These are phyloP conservation scores for Poecilia gillii DNA, from an alignment of 2,797 vertebrate species.

Conservation along the genomic window DNA sequence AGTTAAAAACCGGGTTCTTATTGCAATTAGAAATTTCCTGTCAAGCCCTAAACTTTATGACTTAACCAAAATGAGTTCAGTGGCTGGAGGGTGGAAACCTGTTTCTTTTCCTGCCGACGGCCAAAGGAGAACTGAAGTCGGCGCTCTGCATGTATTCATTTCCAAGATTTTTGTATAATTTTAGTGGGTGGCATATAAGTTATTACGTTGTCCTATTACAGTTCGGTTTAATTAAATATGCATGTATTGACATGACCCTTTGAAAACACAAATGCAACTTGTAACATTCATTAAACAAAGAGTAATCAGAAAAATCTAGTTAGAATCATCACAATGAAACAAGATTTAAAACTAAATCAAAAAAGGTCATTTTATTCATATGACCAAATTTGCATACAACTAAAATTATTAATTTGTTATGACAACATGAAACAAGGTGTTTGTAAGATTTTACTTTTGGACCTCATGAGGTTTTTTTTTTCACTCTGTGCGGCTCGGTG, in stretches of 20 bases:
- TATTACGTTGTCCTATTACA: background rate
- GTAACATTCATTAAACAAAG: background rate
- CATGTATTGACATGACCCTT: background rate
- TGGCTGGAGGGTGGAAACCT: constrained; percentile 12
- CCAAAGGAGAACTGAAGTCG: constrained; percentile 22
- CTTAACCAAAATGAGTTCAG: constrained; percentile 55
- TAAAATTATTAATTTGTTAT: background rate
- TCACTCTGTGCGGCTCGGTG: too few species aligned
- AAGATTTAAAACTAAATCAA: background rate
- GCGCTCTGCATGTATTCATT: constrained; percentile 17
- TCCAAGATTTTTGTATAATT: constrained; percentile 9
- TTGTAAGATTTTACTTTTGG: background rate
- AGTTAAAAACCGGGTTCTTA: constrained; percentile 68
- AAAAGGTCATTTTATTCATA: background rate
- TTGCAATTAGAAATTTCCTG: constrained; percentile 62
- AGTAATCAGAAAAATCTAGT: background rate
- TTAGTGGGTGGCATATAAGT: background rate
- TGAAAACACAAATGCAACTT: background rate
- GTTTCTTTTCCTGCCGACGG: constrained; percentile 3
- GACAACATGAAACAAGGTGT: background rate
- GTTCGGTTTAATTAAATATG: background rate
- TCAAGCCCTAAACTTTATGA: constrained; percentile 60
- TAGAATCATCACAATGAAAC: background rate
- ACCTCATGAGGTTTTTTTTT: too few species aligned
- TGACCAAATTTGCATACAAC: background rate